Base-by-base conservation (phyloP, 2,888 invertebrate species). In the Alitta virens region DNA sequence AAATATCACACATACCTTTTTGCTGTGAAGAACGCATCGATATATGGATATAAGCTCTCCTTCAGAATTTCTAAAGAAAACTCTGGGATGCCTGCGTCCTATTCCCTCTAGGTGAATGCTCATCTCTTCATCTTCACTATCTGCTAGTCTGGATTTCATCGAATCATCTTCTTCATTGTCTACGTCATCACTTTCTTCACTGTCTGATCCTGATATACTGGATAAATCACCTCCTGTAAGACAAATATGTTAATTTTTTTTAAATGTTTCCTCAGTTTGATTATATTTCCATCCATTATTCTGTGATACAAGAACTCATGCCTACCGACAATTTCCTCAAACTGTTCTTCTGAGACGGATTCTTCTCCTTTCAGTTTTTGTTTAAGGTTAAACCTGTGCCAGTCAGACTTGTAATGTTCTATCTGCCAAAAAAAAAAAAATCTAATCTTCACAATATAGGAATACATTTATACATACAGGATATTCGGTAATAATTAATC, bases 331-430 rank as follows among this genome's bases (percentile, higher is more conserved):
- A 77, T 71, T 24, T 72, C 69, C 62, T 81, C 80, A 81, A 89
- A 89, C 65, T 84, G 82, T 52, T 86, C 86, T 74, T 88, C 88
- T 9, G 82, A 83, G 24, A 89, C 78, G 1, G 85, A 78, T 52
- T 81, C 76, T 57, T 83, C 82, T 9, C 88, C 88, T 69, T 86
- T 85, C 14, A 91, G 78, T 67, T 88, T 88, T 68, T 88, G 86
- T 73, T 90, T 91, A 43, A 92, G 82, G 81, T 92, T 92, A 74
- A 90, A 90, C 2, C 90, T 86, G 78, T 92, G 92, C 91, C 91
- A 92, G 77, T 92, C 92, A 42, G 90, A 83, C 75, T 90, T 90
- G 75, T 90, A 92, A 78, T 92, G 92, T 5, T 87, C 85, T 18
- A 88, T 86, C 79, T 91, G 67, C 24, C 60, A 63, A 58, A 63